Percentiles rank a stretch among this genome's conserved stretches.
phyloP scores from a whole-genome alignment of 2,797 vertebrate species.

The Erethizon dorsatum region DNA sequence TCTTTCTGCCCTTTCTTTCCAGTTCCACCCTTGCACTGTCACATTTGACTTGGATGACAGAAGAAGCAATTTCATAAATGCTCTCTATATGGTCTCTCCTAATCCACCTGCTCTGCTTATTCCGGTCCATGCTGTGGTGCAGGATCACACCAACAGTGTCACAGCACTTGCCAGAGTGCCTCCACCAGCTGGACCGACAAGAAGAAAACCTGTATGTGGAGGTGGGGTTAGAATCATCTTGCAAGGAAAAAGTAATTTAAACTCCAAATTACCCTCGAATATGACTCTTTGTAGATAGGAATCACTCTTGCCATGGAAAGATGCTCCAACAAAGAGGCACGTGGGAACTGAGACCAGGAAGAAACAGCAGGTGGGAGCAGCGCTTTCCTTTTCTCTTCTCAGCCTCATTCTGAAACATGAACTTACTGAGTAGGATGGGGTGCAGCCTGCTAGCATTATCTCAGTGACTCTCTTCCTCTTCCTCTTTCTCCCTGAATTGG shows the following conservation, averaged over 20 bases:
- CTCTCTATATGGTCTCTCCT: not conserved
- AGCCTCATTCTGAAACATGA: not conserved
- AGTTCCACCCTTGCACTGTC: not conserved
- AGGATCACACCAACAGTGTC: not conserved
- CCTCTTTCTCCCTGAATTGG: not conserved
- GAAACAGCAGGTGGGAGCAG: not conserved
- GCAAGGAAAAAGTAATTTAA: not conserved
- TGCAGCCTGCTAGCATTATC: not conserved
- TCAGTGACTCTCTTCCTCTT: not conserved
- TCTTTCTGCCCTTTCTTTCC: not conserved
- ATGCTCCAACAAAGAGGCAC: not conserved
- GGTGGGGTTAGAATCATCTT: not conserved
- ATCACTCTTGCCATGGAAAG: not conserved
- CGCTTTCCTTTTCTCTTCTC: not conserved
- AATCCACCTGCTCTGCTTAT: not conserved
- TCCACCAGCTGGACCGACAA: not conserved
- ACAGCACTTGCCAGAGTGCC: not conserved
- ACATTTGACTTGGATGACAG: slow-evolving; percentile 17
- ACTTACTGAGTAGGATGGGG: not conserved
- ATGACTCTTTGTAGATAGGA: not conserved
- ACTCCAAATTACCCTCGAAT: not conserved
- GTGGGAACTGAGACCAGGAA: not conserved
- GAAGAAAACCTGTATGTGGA: not conserved
- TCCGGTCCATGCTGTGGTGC: not conserved
- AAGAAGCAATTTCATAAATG: not conserved